A percentile compares a stretch with the other conserved stretches of the same genome.
Evolutionary conservation across 2,888 invertebrate genomes (phyloP).

Genomic region (Folsomia candida): DNA sequence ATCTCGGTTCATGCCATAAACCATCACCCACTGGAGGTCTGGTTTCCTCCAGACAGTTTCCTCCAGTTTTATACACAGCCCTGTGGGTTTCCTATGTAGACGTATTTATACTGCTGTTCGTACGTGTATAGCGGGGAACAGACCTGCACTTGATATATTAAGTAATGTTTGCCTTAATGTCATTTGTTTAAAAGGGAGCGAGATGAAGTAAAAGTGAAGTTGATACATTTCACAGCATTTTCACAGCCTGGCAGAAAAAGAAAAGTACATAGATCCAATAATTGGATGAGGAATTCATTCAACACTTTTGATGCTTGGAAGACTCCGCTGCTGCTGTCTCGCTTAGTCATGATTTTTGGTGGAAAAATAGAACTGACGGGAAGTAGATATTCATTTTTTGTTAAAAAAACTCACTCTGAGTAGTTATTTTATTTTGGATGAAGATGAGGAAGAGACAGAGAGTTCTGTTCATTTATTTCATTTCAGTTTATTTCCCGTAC

Average conservation of each 20-base stretch:
- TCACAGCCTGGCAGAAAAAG: neutral
- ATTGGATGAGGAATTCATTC: neutral
- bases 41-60: too few species aligned
- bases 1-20: neutral
- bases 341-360: too few species aligned
- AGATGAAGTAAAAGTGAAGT: neutral
- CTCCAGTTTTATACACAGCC: too few species aligned
- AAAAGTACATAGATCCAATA: neutral
- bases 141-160: neutral
- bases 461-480: conserved; percentile 8
- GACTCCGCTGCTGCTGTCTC: too few species aligned
- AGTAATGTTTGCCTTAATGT: neutral
- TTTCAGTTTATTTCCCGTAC: conserved; percentile 7
- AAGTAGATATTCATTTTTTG: neutral
- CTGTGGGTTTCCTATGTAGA: too few species aligned
- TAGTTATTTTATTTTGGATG: conserved; percentile 2
- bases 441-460: conserved; percentile 10
- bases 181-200: neutral
- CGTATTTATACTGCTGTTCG: too few species aligned
- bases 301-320: neutral
- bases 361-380: neutral
- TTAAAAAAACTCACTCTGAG: conserved; percentile 10
- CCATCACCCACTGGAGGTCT: neutral
- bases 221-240: conserved; percentile 1
- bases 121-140: too few species aligned